Evolutionary conservation across 2,888 invertebrate genomes (phyloP).

Genomic region (Onthophagus sagittarius): DNA sequence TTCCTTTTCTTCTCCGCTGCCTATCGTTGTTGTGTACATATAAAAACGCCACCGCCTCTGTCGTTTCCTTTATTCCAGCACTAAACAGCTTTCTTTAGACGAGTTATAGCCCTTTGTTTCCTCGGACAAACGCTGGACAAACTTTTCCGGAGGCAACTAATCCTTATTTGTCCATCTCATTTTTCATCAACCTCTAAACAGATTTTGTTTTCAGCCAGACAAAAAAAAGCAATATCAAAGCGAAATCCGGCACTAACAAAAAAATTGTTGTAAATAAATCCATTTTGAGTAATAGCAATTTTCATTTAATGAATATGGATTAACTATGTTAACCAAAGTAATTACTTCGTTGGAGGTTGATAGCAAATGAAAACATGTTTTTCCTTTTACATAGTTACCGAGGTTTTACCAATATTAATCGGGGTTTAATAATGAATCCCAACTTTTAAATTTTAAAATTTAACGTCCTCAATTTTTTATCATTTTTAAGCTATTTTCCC

Average conservation of each 20-base stretch:
- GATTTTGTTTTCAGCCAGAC: background rate
- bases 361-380: background rate
- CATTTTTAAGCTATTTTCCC: no score
- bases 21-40: background rate
- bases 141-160: background rate
- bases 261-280: background rate
- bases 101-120: slow-evolving; percentile 9
- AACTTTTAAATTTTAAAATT: background rate
- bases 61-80: slow-evolving; percentile 1
- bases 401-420: background rate
- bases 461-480: no score
- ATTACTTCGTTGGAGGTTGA: background rate
- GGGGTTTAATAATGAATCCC: background rate
- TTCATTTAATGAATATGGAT: background rate
- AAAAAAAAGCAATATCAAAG: slow-evolving; percentile 2
- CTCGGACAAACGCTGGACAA: slow-evolving; percentile 7
- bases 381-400: background rate
- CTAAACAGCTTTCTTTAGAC: slow-evolving; percentile 11
- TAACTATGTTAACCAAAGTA: background rate
- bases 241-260: background rate
- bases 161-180: slow-evolving; percentile 10
- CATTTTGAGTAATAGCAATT: background rate
- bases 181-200: background rate
- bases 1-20: background rate
- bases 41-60: background rate